Percentiles rank a stretch among this genome's conserved stretches.
These are phyloP conservation scores for Aleadryas rufinucha DNA, from an alignment of 2,113 vertebrate genomes.

Conservation along the genomic window DNA sequence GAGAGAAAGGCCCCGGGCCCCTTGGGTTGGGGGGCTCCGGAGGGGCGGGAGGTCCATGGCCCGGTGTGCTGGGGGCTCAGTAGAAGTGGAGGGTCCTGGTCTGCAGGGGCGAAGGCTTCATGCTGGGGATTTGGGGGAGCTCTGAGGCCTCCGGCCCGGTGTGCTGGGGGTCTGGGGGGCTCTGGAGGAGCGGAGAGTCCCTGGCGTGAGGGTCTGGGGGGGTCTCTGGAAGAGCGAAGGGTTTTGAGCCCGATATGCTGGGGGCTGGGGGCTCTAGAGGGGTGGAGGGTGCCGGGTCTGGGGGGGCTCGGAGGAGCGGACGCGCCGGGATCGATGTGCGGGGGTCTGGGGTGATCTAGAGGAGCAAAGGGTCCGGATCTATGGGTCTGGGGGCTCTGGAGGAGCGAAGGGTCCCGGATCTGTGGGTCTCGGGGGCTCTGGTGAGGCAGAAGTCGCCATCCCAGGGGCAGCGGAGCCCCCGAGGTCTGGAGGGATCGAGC, in stretches of 20 bases:
- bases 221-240: neutral
- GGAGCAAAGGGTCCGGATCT: neutral
- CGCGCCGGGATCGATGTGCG: no score
- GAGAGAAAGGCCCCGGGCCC: accelerated
- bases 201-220: neutral
- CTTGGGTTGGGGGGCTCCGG: neutral
- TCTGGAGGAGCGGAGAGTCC: neutral
- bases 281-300: no score
- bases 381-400: neutral
- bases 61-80: neutral
- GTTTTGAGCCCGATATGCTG: neutral
- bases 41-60: accelerated
- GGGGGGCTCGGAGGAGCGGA: no score
- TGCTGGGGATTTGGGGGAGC: neutral
- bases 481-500: neutral
- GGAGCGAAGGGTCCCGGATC: no score
- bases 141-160: neutral
- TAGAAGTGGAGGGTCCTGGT: no score
- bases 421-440: neutral
- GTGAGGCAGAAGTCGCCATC: neutral
- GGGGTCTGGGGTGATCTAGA: neutral
- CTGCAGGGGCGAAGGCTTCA: neutral
- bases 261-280: no score
- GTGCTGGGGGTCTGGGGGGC: neutral
- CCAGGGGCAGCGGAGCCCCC: no score